Conservation (phyloP, 1,140 invertebrate genomes). For the Lepidostoma basale region DNA sequence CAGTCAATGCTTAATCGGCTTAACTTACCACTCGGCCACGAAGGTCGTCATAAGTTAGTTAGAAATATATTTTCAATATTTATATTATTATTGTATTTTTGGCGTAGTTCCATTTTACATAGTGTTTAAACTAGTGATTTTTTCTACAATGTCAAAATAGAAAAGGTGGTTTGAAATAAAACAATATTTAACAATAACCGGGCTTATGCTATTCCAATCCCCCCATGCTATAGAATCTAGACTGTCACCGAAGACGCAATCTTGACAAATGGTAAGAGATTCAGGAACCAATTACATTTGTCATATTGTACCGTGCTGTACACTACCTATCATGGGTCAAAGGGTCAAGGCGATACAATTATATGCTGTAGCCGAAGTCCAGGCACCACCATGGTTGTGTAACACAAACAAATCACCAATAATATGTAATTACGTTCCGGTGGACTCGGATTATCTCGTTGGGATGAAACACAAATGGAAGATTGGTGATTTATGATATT, state of each 20-base stretch:
- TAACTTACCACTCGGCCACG: too few species aligned
- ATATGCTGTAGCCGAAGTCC: not conserved
- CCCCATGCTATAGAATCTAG: not conserved
- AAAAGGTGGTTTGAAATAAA: too few species aligned
- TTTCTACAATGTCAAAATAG: too few species aligned
- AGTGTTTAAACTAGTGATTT: too few species aligned
- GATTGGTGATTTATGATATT: not conserved
- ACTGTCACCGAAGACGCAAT: not conserved
- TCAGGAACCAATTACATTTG: slow-evolving; percentile 7
- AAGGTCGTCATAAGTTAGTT: too few species aligned
- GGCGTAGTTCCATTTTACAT: too few species aligned
- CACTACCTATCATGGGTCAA: not conserved
- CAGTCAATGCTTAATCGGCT: too few species aligned
- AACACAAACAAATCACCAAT: not conserved
- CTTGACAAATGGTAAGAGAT: slow-evolving; percentile 11
- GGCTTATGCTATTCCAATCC: not conserved
- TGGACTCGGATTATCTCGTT: not conserved
- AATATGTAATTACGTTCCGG: not conserved
- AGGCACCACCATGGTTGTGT: too few species aligned
- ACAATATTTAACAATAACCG: too few species aligned
- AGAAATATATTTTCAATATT: too few species aligned
- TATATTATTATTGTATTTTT: too few species aligned
- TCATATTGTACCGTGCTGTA: not conserved
- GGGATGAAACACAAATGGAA: not conserved
- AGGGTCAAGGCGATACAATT: not conserved